A percentile compares a stretch with the other conserved stretches of the same genome.
phyloP scores from a whole-genome alignment of 2,797 vertebrate genomes.

The Macropus fuliginosus region DNA sequence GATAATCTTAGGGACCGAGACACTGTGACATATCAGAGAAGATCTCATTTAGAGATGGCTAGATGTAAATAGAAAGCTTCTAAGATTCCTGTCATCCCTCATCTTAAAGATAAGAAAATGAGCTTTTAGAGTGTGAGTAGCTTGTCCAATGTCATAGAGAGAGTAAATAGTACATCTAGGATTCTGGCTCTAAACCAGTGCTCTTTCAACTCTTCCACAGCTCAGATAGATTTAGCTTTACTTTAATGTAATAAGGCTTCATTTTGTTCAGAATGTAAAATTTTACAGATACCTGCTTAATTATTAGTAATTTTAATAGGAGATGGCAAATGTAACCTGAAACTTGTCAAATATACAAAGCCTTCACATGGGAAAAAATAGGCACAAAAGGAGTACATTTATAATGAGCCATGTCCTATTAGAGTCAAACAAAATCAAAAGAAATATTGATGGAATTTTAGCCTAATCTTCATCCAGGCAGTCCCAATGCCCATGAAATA shows the following conservation, averaged over 20 bases:
- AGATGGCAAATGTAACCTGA: neutral
- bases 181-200: neutral
- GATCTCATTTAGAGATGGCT: neutral
- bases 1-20: neutral
- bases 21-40: neutral
- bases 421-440: conserved; percentile 18
- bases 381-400: neutral
- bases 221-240: neutral
- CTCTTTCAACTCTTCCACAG: neutral
- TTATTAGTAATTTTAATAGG: conserved; percentile 2
- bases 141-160: neutral
- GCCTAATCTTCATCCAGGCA: neutral
- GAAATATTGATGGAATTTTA: neutral
- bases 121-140: neutral
- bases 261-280: neutral
- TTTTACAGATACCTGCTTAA: neutral
- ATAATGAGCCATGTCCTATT: conserved; percentile 15
- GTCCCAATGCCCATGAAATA: neutral
- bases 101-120: neutral
- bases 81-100: neutral
- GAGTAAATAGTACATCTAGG: neutral
- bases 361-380: neutral
- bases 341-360: neutral
- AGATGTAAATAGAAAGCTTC: neutral
- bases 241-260: neutral